Conservation (phyloP, 2,113 vertebrate species). For the Caracal caracal region DNA sequence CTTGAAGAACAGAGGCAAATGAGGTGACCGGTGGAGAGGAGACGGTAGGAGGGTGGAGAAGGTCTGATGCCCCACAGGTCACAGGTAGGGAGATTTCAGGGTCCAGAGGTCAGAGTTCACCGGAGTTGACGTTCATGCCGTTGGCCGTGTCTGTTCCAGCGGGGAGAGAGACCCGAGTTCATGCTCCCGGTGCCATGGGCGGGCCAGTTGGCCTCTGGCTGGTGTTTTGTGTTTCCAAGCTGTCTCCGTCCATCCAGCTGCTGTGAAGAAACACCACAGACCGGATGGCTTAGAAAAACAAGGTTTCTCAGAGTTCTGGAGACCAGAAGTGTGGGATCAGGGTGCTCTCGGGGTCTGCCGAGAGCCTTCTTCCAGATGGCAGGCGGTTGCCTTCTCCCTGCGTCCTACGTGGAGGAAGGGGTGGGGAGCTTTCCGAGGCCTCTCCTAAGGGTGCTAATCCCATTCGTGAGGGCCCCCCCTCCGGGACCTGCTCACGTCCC, state of each 20-base stretch:
- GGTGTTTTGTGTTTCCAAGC: background rate
- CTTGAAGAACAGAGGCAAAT: background rate
- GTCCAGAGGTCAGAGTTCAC: background rate
- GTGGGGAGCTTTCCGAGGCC: background rate
- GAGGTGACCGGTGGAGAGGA: background rate
- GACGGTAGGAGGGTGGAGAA: background rate
- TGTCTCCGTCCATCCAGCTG: fast-evolving
- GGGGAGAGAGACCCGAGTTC: background rate
- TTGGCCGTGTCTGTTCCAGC: background rate
- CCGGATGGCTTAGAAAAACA: background rate
- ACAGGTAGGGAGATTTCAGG: background rate
- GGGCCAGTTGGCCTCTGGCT: background rate
- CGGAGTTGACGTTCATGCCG: background rate
- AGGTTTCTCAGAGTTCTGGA: background rate
- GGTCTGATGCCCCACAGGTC: background rate
- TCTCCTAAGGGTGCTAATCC: background rate
- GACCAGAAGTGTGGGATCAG: background rate
- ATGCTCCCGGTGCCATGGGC: background rate
- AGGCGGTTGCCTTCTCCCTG: background rate
- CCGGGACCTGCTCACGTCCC: background rate
- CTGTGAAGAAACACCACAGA: background rate
- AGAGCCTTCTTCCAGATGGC: fast-evolving
- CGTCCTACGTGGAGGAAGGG: too few relatives aligned
- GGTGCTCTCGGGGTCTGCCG: background rate
- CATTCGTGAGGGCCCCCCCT: background rate